These are phyloP conservation scores for Catharus fuscescens DNA, from an alignment of 2,113 vertebrate species.

Conservation along the genomic window DNA sequence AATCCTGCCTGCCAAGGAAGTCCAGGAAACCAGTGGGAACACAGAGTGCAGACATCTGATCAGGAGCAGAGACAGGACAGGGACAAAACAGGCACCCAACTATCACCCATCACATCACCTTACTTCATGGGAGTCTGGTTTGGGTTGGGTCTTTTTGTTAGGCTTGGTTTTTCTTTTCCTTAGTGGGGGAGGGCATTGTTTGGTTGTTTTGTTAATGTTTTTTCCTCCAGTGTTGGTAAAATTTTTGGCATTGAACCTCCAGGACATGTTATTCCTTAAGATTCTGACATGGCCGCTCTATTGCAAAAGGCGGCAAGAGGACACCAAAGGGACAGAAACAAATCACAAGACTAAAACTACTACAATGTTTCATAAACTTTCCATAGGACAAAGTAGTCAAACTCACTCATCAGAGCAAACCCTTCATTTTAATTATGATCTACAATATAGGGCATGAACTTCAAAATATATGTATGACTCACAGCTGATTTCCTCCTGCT, in stretches of 20 bases:
- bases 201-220: not conserved
- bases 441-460: not conserved
- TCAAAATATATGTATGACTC: not conserved
- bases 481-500: not conserved
- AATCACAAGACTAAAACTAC: not conserved
- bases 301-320: not conserved
- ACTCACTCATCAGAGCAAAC: not conserved
- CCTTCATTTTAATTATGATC: not conserved
- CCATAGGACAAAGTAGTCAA: not conserved
- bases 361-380: not conserved
- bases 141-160: not conserved
- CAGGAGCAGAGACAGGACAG: rapidly evolving
- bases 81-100: not conserved
- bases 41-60: not conserved
- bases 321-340: not conserved
- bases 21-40: not conserved
- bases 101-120: not conserved
- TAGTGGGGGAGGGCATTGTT: not conserved
- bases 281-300: not conserved
- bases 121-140: not conserved
- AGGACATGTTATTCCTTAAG: not conserved
- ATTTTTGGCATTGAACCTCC: not conserved
- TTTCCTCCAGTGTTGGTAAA: not conserved
- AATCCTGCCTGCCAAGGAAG: not conserved
- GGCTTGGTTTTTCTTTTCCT: not conserved